phyloP scores from a whole-genome alignment of 2,888 invertebrate species.

The Amblyjoppa fuscipennis region DNA sequence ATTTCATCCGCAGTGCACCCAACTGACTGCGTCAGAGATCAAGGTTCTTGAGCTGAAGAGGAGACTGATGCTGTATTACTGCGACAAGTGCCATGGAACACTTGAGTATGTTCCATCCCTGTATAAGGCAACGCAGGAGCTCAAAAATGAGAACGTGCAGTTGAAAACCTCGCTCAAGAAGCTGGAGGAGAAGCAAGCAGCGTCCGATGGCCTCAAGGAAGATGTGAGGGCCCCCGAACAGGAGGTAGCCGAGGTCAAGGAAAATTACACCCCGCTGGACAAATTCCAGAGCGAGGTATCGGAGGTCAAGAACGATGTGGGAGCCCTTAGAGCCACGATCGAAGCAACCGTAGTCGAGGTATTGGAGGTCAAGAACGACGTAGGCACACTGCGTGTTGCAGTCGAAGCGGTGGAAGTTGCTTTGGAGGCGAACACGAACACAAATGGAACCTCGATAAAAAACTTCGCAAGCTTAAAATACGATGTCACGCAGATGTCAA shows the following conservation, averaged over 20 bases:
- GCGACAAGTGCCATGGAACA: neutral
- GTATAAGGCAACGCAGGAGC: neutral
- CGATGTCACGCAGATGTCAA: neutral
- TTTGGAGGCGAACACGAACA: neutral
- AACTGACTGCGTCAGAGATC: neutral
- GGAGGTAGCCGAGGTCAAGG: neutral
- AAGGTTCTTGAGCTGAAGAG: neutral
- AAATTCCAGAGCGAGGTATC: neutral
- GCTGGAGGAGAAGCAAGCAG: neutral
- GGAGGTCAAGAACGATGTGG: neutral
- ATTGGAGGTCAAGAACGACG: neutral
- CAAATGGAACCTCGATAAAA: neutral
- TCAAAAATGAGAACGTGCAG: neutral
- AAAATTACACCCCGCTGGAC: neutral
- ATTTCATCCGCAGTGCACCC: too few species aligned
- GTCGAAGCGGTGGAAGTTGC: neutral
- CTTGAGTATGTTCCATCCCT: neutral
- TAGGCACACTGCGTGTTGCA: neutral
- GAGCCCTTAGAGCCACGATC: neutral
- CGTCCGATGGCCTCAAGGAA: neutral
- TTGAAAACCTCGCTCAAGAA: neutral
- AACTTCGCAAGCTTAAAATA: neutral
- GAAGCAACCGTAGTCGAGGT: neutral
- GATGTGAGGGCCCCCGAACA: neutral
- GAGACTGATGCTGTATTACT: neutral